Evolutionary conservation across 2,888 invertebrate species (phyloP), one percentile per base, ranked within the genome.

Genomic region (Taenaris catops): DNA sequence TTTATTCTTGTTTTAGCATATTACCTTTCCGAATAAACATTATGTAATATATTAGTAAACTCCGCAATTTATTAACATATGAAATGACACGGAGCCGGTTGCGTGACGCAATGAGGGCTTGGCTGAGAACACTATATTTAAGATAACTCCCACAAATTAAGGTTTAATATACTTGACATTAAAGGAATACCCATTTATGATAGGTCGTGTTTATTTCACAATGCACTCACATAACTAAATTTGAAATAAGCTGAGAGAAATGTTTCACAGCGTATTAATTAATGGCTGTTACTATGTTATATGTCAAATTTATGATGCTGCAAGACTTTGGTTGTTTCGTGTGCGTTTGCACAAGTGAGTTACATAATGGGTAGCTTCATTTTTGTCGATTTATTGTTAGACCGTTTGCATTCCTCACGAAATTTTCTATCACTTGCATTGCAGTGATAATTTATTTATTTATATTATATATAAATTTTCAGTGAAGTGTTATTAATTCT

Each of bases 81-180:
- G 28, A 36, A 27, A 28, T 40, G 26, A 37, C 10, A 32, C n/a
- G 57, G 49, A 57, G 61, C 52, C 55, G 51, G 61, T 60, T 36
- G 49, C 42, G 44, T 79, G 79, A 51, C 63, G 49, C 56, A 69
- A 75, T 47, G 50, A 63, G 64, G 70, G 66, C 60, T 63, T 54
- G 69, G 62, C 58, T 55, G 38, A 42, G 52, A 55, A 49, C 44
- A 46, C 23, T 21, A 25, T 33, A 48, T 58, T 61, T 53, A 54
- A 48, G 57, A 58, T 58, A 53, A 58, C 63, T 58, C 55, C 55
- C 53, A 74, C 62, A 67, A 64, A 57, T 60, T 48, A 48, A 44
- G 47, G 51, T 57, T 65, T 73, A 63, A 69, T 66, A 53, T 48
- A 41, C 49, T 58, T 63, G 62, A 64, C 63, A 65, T 59, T 53